phyloP scores from a whole-genome alignment of 2,113 vertebrate genomes.

The Nannobrachium achirus region DNA sequence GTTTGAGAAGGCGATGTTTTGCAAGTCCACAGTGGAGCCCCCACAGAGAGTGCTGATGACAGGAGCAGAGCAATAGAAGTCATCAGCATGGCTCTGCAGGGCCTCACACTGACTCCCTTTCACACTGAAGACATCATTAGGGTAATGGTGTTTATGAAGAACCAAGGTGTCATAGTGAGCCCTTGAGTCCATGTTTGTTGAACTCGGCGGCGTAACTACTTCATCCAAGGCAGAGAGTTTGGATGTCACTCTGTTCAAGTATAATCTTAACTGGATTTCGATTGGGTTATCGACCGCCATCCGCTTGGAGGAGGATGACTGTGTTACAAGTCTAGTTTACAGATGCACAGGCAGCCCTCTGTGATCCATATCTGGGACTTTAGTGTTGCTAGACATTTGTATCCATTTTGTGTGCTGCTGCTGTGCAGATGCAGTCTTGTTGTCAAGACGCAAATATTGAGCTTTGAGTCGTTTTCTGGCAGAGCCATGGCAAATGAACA shows the following conservation, averaged over 20 bases:
- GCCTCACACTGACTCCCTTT: slow-evolving; percentile 26
- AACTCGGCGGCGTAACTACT: background rate
- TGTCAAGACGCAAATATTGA: too few relatives aligned
- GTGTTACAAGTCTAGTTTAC: too few relatives aligned
- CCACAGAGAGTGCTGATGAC: slow-evolving; percentile 54
- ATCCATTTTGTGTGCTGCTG: too few relatives aligned
- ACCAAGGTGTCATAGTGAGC: background rate
- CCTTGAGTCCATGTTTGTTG: slow-evolving; percentile 2
- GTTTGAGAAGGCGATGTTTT: slow-evolving; percentile 49
- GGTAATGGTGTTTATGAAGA: slow-evolving; percentile 24
- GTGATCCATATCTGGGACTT: too few relatives aligned
- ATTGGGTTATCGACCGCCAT: too few relatives aligned
- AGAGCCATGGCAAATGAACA: too few relatives aligned
- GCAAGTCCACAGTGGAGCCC: slow-evolving; percentile 34
- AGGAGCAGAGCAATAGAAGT: slow-evolving; percentile 31
- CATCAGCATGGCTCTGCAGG: slow-evolving; percentile 20
- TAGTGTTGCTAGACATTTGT: too few relatives aligned
- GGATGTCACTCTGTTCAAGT: background rate
- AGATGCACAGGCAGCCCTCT: too few relatives aligned
- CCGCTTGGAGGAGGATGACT: too few relatives aligned
- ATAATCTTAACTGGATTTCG: background rate
- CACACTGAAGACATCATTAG: slow-evolving; percentile 43
- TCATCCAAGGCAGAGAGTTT: background rate
- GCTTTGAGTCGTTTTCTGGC: too few relatives aligned
- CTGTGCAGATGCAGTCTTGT: too few relatives aligned